phyloP scores from a whole-genome alignment of 2,888 invertebrate genomes.

The Fragum whitleyi region DNA sequence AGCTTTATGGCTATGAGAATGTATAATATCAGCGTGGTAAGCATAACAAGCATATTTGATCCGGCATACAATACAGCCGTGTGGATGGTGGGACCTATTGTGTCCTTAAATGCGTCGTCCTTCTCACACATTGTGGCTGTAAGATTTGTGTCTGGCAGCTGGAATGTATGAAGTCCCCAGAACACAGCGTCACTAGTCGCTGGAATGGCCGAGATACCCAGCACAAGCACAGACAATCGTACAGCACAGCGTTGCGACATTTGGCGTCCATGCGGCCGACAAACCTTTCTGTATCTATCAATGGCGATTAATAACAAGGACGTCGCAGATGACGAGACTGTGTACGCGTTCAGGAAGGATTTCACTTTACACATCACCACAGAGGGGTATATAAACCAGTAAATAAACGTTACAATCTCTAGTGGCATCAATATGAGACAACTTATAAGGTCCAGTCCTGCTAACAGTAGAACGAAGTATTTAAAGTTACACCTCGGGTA shows the following conservation, averaged over 20 bases:
- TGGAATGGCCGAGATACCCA: slow-evolving; percentile 47
- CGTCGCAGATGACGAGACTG: slow-evolving; percentile 49
- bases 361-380: slow-evolving; percentile 56
- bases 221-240: slow-evolving; percentile 45
- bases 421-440: slow-evolving; percentile 58
- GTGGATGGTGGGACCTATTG: slow-evolving; percentile 54
- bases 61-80: slow-evolving; percentile 55
- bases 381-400: slow-evolving; percentile 54
- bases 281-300: slow-evolving; percentile 61
- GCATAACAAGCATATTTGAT: slow-evolving; percentile 46
- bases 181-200: slow-evolving; percentile 59
- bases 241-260: slow-evolving; percentile 49
- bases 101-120: slow-evolving; percentile 57
- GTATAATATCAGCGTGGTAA: slow-evolving; percentile 50
- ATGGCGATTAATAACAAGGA: slow-evolving; percentile 53
- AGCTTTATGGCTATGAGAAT: slow-evolving; percentile 52
- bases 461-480: slow-evolving; percentile 59
- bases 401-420: slow-evolving; percentile 56
- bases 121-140: slow-evolving; percentile 55
- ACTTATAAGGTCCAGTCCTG: slow-evolving; percentile 50
- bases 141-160: slow-evolving; percentile 11
- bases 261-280: slow-evolving; percentile 53
- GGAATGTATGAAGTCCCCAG: slow-evolving; percentile 59
- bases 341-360: slow-evolving; percentile 56
- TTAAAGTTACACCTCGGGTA: slow-evolving; percentile 64